phyloP scores from a whole-genome alignment of 1,140 invertebrate species.

The Trachelipus rathkii region DNA sequence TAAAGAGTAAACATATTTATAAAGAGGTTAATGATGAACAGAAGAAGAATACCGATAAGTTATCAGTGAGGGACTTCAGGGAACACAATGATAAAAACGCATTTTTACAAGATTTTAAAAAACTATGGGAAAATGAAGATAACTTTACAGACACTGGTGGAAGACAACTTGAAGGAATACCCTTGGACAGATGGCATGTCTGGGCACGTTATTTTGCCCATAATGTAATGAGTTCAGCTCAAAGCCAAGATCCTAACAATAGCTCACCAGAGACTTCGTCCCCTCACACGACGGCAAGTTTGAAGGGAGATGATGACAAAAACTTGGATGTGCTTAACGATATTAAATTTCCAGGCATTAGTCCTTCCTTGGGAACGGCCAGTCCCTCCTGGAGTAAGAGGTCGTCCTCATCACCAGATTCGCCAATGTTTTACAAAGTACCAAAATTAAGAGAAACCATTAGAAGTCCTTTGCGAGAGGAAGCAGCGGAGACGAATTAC shows the following conservation, averaged over 20 bases:
- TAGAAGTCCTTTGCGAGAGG: background rate
- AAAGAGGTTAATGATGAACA: background rate
- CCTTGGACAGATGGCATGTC: background rate
- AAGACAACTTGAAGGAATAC: background rate
- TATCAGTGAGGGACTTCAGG: background rate
- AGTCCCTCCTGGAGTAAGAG: background rate
- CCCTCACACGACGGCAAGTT: background rate
- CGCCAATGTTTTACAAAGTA: background rate
- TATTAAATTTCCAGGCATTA: background rate
- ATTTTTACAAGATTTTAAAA: background rate
- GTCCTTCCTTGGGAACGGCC: background rate
- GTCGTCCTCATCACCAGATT: background rate
- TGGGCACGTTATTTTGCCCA: conserved; percentile 1
- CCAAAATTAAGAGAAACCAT: background rate
- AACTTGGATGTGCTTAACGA: background rate
- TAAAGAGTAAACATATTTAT: too few relatives aligned
- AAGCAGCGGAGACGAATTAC: background rate
- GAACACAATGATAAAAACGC: background rate
- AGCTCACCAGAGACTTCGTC: background rate
- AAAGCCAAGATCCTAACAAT: background rate
- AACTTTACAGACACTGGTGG: background rate
- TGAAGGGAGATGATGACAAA: background rate
- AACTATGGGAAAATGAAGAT: background rate
- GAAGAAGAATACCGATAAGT: background rate
- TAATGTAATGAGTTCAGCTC: background rate